These are phyloP conservation scores for Hyposoter dolosus DNA, from an alignment of 2,888 invertebrate species.

Conservation along the genomic window DNA sequence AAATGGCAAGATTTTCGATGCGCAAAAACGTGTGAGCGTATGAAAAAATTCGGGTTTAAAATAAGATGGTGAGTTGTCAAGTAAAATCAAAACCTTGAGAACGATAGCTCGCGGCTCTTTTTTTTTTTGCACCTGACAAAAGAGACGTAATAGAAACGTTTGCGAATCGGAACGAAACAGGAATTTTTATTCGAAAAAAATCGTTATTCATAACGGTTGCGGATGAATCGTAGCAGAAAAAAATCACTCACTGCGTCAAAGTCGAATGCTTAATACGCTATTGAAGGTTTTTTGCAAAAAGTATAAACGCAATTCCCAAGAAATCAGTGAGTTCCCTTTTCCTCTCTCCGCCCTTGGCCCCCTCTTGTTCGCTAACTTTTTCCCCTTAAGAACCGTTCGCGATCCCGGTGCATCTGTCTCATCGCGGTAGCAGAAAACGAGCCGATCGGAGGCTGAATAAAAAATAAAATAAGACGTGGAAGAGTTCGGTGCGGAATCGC, in stretches of 20 bases:
- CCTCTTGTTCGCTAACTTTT: constrained; percentile 13
- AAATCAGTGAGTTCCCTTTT: constrained; percentile 55
- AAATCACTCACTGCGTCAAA: constrained; percentile 37
- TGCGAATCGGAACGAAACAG: background rate
- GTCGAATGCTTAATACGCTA: constrained; percentile 31
- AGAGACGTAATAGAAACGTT: background rate
- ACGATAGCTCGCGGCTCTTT: background rate
- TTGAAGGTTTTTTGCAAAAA: constrained; percentile 44
- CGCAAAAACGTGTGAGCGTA: background rate
- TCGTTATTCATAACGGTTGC: constrained; percentile 23
- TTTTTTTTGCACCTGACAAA: background rate
- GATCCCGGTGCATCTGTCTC: constrained; percentile 62
- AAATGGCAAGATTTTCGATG: background rate
- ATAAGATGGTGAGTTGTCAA: background rate
- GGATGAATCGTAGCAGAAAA: constrained; percentile 30
- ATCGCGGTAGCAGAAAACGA: constrained; percentile 21
- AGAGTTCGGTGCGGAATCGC: constrained; percentile 29
- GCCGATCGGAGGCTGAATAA: constrained; percentile 46
- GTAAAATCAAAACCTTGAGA: background rate
- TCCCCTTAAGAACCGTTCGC: constrained; percentile 59
- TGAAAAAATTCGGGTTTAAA: background rate
- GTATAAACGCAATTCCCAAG: constrained; percentile 57
- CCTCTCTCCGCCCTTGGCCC: background rate
- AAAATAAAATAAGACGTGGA: constrained; percentile 6
- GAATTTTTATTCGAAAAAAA: constrained; percentile 6